Percentiles rank a stretch among this genome's conserved stretches.
Conservation (phyloP, 2,797 vertebrate genomes). For the Rhinella marina region DNA sequence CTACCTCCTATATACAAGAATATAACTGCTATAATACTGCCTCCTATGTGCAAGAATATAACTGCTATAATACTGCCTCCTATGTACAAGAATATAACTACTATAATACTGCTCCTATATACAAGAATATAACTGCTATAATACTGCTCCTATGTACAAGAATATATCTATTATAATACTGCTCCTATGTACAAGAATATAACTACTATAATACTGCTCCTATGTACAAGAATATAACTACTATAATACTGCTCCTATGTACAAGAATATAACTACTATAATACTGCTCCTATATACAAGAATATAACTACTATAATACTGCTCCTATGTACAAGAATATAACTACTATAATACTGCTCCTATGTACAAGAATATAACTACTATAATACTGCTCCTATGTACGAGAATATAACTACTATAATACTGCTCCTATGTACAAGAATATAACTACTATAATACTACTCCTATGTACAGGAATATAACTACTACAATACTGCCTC, state of each 20-base stretch:
- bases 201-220: background rate
- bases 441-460: conserved; percentile 6
- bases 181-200: background rate
- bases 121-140: too few species aligned
- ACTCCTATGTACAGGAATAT: background rate
- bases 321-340: conserved; percentile 5
- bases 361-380: background rate
- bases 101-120: background rate
- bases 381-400: background rate
- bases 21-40: conserved; percentile 13
- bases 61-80: background rate
- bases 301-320: conserved; percentile 3
- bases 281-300: too few species aligned
- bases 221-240: conserved; percentile 12
- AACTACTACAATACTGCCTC: background rate
- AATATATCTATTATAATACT: conserved; percentile 3
- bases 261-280: too few species aligned
- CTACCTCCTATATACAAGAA: background rate
- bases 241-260: too few species aligned
- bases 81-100: background rate
- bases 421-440: background rate
- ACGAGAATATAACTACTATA: background rate
- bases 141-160: background rate
- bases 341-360: background rate
- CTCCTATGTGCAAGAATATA: background rate